phyloP scores from a whole-genome alignment of 2,797 vertebrate species.

The Cryptoblepharus egeriae region DNA sequence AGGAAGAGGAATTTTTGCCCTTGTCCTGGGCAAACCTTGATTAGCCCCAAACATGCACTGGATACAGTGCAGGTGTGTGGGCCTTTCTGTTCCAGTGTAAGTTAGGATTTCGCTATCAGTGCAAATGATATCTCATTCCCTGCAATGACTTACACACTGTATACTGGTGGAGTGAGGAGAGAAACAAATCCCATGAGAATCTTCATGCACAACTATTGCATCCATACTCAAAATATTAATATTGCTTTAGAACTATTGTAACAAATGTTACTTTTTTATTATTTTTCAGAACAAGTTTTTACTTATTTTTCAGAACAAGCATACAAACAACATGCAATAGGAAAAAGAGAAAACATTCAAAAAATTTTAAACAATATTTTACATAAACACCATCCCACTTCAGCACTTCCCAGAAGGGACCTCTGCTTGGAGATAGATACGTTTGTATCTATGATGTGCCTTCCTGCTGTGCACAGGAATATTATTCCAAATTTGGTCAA shows the following conservation, averaged over 20 bases:
- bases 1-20: no score
- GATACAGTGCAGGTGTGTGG: no score
- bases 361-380: not conserved
- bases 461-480: not conserved
- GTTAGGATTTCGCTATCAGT: no score
- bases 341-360: not conserved
- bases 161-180: not conserved
- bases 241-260: not conserved
- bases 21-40: no score
- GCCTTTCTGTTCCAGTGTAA: no score
- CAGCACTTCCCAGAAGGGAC: not conserved
- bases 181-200: not conserved
- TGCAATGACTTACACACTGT: not conserved
- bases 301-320: not conserved
- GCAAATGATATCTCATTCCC: not conserved
- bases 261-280: not conserved
- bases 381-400: not conserved
- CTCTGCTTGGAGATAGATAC: not conserved
- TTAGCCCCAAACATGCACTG: no score
- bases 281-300: not conserved
- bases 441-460: not conserved
- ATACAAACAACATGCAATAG: not conserved
- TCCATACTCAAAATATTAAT: not conserved
- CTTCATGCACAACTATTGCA: not conserved
- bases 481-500: slow-evolving; percentile 27